These are phyloP conservation scores for Gadus macrocephalus DNA, from an alignment of 2,113 vertebrate genomes.

Conservation along the genomic window DNA sequence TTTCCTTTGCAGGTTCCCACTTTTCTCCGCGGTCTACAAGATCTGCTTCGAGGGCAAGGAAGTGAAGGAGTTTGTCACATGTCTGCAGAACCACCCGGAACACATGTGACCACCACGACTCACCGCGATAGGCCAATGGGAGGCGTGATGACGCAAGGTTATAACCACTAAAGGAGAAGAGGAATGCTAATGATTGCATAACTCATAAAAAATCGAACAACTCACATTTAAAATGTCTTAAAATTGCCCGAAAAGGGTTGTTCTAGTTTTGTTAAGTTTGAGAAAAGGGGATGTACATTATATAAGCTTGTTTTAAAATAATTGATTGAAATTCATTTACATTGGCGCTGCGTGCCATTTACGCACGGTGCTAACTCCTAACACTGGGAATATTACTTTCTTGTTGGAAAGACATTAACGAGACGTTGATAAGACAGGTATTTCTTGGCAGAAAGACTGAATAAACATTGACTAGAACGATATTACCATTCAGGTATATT, in stretches of 20 bases:
- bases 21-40: slow-evolving; percentile 78
- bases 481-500: too few species aligned
- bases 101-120: slow-evolving; percentile 65
- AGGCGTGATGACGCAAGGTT: not conserved
- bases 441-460: too few species aligned
- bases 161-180: slow-evolving; percentile 35
- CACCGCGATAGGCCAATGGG: not conserved
- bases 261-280: not conserved
- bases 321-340: too few species aligned
- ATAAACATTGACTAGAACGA: too few species aligned
- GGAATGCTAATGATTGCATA: slow-evolving; percentile 14
- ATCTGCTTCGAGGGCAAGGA: slow-evolving; percentile 81
- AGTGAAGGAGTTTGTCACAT: slow-evolving; percentile 77
- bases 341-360: too few species aligned
- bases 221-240: not conserved
- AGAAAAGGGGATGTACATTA: too few species aligned
- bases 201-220: not conserved
- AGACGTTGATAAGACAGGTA: too few species aligned
- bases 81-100: slow-evolving; percentile 83
- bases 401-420: too few species aligned
- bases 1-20: slow-evolving; percentile 72
- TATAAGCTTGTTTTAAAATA: too few species aligned
- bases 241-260: not conserved
- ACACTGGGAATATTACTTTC: too few species aligned
- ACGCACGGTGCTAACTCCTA: too few species aligned